phyloP scores from a whole-genome alignment of 2,797 vertebrate genomes.

The Dicrostonyx torquatus region DNA sequence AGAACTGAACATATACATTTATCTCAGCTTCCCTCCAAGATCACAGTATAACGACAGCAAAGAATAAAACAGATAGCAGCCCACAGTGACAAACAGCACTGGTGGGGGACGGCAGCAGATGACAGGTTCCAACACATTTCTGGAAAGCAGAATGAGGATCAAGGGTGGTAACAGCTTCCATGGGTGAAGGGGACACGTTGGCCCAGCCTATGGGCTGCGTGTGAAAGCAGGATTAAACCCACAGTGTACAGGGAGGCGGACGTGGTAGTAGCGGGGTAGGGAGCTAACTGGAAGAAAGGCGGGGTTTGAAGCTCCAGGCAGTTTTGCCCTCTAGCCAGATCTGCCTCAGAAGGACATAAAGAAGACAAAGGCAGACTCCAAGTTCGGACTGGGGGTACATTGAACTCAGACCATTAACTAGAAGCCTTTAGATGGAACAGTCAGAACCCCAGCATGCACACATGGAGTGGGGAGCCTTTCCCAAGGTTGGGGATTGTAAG shows the following conservation, averaged over 20 bases:
- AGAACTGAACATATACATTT: background rate
- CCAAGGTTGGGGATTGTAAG: background rate
- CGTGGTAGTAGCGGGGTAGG: background rate
- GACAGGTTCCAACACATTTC: background rate
- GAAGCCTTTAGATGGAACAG: background rate
- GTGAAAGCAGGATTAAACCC: background rate
- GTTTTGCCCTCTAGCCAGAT: background rate
- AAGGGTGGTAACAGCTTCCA: background rate
- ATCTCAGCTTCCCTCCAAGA: conserved; percentile 39
- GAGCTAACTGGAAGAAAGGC: background rate
- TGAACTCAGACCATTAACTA: background rate
- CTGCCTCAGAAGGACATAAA: too few species aligned
- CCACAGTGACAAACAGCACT: background rate
- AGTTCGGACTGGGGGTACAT: background rate
- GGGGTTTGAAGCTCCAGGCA: background rate
- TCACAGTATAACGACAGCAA: background rate
- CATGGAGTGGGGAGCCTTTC: too few species aligned
- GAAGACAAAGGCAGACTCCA: background rate
- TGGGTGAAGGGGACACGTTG: background rate
- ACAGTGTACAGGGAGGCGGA: background rate
- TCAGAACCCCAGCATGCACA: background rate
- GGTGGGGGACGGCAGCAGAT: background rate
- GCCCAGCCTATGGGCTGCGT: rapidly evolving
- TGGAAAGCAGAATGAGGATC: background rate
- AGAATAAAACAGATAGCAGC: conserved; percentile 19